phyloP scores from a whole-genome alignment of 2,113 vertebrate species.

The Accipiter cooperii region DNA sequence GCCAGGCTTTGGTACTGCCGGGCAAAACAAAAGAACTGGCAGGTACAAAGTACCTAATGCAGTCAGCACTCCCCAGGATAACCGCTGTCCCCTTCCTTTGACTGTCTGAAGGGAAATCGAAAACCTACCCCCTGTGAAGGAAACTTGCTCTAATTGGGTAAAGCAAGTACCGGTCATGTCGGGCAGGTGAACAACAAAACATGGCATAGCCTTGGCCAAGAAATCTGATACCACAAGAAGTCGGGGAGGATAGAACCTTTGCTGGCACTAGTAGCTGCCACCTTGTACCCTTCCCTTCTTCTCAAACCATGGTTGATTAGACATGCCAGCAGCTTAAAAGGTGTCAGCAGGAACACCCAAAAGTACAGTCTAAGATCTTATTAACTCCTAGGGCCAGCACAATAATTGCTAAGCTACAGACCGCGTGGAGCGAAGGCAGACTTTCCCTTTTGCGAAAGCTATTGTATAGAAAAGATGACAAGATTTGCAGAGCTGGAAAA shows the following conservation, averaged over 20 bases:
- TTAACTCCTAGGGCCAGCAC: not conserved
- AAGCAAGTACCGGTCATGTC: not conserved
- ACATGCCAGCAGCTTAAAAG: not conserved
- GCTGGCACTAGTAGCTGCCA: not conserved
- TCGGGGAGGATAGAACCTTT: not conserved
- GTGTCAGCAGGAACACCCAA: not conserved
- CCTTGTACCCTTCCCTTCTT: not conserved
- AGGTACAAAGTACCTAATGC: not conserved
- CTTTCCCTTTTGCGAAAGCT: not conserved
- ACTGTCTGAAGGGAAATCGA: not conserved
- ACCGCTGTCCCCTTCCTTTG: not conserved
- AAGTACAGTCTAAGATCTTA: not conserved
- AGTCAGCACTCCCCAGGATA: not conserved
- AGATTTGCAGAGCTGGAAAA: not conserved
- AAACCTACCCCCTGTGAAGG: not conserved
- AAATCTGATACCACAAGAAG: not conserved
- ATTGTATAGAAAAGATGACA: not conserved
- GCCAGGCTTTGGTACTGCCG: not conserved
- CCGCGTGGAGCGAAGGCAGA: fast-evolving
- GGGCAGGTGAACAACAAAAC: not conserved
- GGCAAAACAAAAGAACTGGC: not conserved
- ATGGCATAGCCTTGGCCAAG: fast-evolving
- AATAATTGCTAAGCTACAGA: not conserved
- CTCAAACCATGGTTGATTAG: not conserved
- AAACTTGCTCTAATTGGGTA: not conserved